These are phyloP conservation scores for Alouatta palliata DNA, from an alignment of 2,113 vertebrate genomes.

Conservation along the genomic window DNA sequence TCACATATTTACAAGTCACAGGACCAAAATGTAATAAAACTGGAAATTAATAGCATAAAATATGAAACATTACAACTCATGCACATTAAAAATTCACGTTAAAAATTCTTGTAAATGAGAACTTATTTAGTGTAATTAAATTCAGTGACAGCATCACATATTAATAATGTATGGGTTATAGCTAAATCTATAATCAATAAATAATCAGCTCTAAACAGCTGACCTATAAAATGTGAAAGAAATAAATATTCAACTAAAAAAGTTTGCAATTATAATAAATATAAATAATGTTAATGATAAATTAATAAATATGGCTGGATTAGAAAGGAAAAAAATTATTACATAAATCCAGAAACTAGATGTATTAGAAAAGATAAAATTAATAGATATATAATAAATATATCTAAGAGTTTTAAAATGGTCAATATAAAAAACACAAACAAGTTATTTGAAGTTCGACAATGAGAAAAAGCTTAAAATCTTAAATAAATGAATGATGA, in stretches of 20 bases:
- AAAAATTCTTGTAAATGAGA: background rate
- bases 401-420: background rate
- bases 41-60: background rate
- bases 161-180: background rate
- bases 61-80: background rate
- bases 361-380: background rate
- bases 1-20: background rate
- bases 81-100: background rate
- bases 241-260: background rate
- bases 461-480: background rate
- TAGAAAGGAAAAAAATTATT: background rate
- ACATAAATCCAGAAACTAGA: background rate
- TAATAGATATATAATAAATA: background rate
- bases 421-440: background rate
- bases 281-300: background rate
- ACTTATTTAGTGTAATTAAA: conserved; percentile 28
- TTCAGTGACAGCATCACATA: background rate
- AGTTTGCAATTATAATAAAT: background rate
- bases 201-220: background rate
- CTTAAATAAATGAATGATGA: background rate
- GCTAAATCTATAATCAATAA: conserved; percentile 15
- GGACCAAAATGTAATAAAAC: background rate
- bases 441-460: background rate
- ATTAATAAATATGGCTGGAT: background rate
- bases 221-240: background rate